These are phyloP conservation scores for Drymonia ruficornis DNA, from an alignment of 2,888 invertebrate genomes.

Conservation along the genomic window DNA sequence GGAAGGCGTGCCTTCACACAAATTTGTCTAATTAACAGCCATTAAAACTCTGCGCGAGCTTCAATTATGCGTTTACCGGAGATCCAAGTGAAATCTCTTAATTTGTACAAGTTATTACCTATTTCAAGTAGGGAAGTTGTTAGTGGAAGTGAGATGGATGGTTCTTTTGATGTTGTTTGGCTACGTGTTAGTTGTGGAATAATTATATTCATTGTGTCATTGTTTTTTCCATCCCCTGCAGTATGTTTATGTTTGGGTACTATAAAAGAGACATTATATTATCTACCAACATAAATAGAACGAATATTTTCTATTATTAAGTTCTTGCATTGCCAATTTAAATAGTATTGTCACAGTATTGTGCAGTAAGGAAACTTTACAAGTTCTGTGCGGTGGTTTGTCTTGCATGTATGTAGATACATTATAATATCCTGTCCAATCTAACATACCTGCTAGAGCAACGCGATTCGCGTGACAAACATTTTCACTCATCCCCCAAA, in stretches of 20 bases:
- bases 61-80: constrained; percentile 43
- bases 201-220: background rate
- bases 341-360: too few species aligned
- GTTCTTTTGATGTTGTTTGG: constrained; percentile 22
- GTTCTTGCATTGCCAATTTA: too few species aligned
- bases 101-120: constrained; percentile 47
- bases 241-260: background rate
- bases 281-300: too few species aligned
- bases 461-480: constrained; percentile 7
- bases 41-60: constrained; percentile 41
- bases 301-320: too few species aligned
- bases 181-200: background rate
- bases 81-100: constrained; percentile 46
- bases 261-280: too few species aligned
- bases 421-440: background rate
- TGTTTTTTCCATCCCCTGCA: background rate
- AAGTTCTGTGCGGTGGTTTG: too few species aligned
- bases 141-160: constrained; percentile 12
- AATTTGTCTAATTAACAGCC: constrained; percentile 44
- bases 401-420: too few species aligned
- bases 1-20: constrained; percentile 36
- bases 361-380: too few species aligned
- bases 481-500: constrained; percentile 12
- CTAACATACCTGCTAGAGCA: constrained; percentile 17
- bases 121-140: constrained; percentile 32